Base-by-base conservation (phyloP, 37 sponge, comb jelly and placozoan genomes). In the Agelas oroides region DNA sequence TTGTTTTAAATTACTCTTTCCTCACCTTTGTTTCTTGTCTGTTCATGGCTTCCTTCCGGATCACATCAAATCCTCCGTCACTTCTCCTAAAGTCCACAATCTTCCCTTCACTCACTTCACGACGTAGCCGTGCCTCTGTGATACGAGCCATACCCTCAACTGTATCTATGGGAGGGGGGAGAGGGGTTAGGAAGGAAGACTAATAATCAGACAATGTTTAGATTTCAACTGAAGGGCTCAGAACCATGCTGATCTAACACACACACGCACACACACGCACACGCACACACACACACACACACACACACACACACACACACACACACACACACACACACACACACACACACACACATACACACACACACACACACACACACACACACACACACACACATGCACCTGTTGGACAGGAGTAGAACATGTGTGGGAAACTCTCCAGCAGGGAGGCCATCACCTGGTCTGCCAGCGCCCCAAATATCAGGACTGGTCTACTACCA, bases 381-480 rank as follows among this genome's bases (percentile, higher is more conserved):
- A 46, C 46, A 46, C 46, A 46, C 46, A 46, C 46, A 46, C 46
- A 46, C 46, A 46, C 46, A 46, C 46, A 46, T 71, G 19, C 25
- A 92, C 93, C 89, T 37, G 84, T 68, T 6, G 54, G 68, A 27
- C 75, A 88, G 23, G n/a, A 16, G 79, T 77, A 75, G 86, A 93
- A 93, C 19, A 85, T 28, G 25, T 75, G 77, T 5, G 93, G 93
- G 59, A 78, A 93, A 34, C 87, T 82, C 73, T 93, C 93, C 34
- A 86, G 70, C 8, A 93, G 93, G 27, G 63, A 71, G 31, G 81
- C 24, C 1, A 79, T 63, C 13, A 93, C 84, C 25, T 77, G 86
- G 33, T 82, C 83, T 14, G 86, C 82, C 21, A 89, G 67, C 0
- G 81, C 93, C 14, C 93, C 93, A 75, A 85, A 82, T n/a, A 93